These are phyloP conservation scores for Chaenocephalus aceratus DNA, from an alignment of 2,113 vertebrate genomes.

Conservation along the genomic window DNA sequence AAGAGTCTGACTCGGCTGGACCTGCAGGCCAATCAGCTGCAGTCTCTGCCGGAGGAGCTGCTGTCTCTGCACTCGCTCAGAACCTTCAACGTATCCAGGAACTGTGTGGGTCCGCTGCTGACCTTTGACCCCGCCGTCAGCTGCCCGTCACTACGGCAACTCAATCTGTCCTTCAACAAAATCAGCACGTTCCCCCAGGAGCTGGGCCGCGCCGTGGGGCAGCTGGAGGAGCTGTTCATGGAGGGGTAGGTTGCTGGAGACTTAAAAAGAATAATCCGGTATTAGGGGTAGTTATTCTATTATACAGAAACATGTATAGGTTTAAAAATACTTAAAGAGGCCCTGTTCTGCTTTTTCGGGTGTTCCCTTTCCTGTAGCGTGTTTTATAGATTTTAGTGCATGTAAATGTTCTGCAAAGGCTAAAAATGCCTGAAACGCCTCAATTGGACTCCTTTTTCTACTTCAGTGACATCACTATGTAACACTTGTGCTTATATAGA, in stretches of 20 bases:
- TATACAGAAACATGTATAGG: too few relatives aligned
- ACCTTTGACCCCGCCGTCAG: conserved; percentile 77
- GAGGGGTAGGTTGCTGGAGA: conserved; percentile 88
- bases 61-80: conserved; percentile 88
- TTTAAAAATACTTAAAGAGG: too few relatives aligned
- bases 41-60: conserved; percentile 85
- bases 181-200: conserved; percentile 83
- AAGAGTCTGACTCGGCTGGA: conserved; percentile 91
- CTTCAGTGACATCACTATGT: too few relatives aligned
- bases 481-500: too few relatives aligned
- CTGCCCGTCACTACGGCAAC: conserved; percentile 87
- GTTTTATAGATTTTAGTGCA: too few relatives aligned
- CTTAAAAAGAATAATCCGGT: too few relatives aligned
- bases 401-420: too few relatives aligned
- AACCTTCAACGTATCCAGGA: conserved; percentile 91
- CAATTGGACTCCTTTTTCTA: too few relatives aligned
- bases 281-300: too few relatives aligned
- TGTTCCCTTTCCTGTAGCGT: too few relatives aligned
- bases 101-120: conserved; percentile 88
- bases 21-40: conserved; percentile 91
- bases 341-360: too few relatives aligned
- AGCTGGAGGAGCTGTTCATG: conserved; percentile 89
- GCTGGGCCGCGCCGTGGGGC: conserved; percentile 78
- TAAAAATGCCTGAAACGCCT: too few relatives aligned
- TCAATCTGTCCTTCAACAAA: conserved; percentile 94